phyloP scores from a whole-genome alignment of 1,140 invertebrate genomes.

The Mactra quadrangularis region DNA sequence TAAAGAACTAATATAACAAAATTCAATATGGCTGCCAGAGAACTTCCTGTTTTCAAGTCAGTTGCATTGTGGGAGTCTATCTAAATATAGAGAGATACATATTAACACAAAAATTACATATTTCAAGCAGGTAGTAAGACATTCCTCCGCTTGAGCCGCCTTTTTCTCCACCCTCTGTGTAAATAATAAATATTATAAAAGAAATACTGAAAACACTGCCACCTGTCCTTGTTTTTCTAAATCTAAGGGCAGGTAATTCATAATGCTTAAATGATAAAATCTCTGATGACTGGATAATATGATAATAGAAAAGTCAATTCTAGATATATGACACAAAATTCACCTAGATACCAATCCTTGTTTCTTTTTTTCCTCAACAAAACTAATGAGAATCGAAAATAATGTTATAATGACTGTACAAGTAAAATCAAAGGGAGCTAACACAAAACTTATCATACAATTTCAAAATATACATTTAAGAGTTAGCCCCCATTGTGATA shows the following conservation, averaged over 20 bases:
- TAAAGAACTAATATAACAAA: not conserved
- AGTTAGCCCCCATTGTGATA: too few species aligned
- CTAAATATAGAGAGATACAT: conserved; percentile 9
- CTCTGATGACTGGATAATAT: too few species aligned
- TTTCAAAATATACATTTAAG: too few species aligned
- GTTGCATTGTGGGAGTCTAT: conserved; percentile 16
- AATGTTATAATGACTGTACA: not conserved
- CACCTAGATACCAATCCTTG: too few species aligned
- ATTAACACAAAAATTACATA: conserved; percentile 48
- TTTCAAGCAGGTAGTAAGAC: conserved; percentile 54
- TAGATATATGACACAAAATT: too few species aligned
- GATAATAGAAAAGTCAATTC: not conserved
- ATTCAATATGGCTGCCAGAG: conserved; percentile 1
- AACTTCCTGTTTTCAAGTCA: not conserved
- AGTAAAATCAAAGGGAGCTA: too few species aligned
- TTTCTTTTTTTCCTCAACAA: too few species aligned
- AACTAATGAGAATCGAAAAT: not conserved
- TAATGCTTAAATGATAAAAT: too few species aligned
- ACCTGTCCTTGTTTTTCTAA: too few species aligned
- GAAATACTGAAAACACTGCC: too few species aligned
- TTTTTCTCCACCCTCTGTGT: conserved; percentile 50
- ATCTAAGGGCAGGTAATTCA: too few species aligned
- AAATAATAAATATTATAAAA: not conserved
- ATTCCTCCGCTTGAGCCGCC: conserved; percentile 47
- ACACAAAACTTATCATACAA: too few species aligned